Evolutionary conservation across 2,113 vertebrate species (phyloP), one percentile per base, ranked within the genome.

Genomic region (Anolis sagrei): DNA sequence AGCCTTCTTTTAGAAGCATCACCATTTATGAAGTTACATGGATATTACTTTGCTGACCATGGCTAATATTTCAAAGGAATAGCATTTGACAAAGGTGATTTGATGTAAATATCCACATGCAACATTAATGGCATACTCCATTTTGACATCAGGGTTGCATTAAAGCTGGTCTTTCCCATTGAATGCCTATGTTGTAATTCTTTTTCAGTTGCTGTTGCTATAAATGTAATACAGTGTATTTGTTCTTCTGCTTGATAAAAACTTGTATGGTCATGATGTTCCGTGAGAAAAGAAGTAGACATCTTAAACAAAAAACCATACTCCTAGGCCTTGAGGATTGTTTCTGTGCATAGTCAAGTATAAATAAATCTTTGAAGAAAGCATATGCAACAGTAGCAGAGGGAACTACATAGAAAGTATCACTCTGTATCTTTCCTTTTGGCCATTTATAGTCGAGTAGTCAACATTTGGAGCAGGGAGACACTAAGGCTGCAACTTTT

Each of bases 141-240:
- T 91, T 89, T 90, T 87, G 86, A 86, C 72, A 70, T 76, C 49
- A 39, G 4, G 32, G n/a, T 36, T 0, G 1, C 32, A 87, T 83
- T 72, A 81, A 83, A 89, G 77, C 39, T 11, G 81, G 89, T 64
- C 85, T 83, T 89, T 91, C 25, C 76, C 76, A 85, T 78, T 49
- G 86, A 88, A 87, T 83, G 18, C 64, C 86, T 76, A 73, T 82
- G 58, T 86, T 92, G 73, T 93, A 86, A 51, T 88, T 85, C 88
- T 89, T 79, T 89, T 79, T 68, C 85, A 91, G 70, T 87, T 87
- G 89, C 88, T 92, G 86, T 92, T 92, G 83, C 58, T 83, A 70
- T 79, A 29, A 44, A 66, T 36, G 69, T 74, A 82, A 76, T 85
- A 76, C 92, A 92, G 36, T 27, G 25, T 62, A 14, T 32, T 72